Conservation (phyloP, 2,113 vertebrate species). For the Ptilorrhoa leucosticta region DNA sequence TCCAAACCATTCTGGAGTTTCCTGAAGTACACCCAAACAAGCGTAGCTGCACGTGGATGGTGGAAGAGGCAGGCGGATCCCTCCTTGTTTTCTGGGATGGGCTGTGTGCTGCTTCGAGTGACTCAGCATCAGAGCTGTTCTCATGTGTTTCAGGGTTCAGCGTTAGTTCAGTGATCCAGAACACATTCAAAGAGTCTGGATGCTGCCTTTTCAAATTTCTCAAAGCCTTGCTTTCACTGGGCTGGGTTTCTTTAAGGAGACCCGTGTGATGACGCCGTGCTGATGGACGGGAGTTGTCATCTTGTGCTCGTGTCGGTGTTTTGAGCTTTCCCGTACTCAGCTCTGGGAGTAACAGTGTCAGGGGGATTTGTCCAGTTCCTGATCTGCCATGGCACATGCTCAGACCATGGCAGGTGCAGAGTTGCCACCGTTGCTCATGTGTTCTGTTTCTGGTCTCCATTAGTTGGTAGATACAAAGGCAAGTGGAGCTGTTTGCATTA, state of each 20-base stretch:
- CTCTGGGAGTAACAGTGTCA: neutral
- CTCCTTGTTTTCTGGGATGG: neutral
- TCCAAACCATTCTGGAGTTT: neutral
- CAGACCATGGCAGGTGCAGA: neutral
- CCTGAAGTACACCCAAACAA: neutral
- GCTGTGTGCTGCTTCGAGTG: neutral
- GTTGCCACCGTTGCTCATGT: neutral
- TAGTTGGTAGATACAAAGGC: neutral
- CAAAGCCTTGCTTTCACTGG: neutral
- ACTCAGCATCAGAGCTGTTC: neutral
- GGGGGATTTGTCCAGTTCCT: neutral
- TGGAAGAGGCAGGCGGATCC: neutral
- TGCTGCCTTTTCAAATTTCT: neutral
- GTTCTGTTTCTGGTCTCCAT: neutral
- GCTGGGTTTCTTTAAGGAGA: neutral
- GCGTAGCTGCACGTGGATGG: rapidly evolving
- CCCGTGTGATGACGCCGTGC: rapidly evolving
- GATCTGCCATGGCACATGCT: neutral
- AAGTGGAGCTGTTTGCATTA: neutral
- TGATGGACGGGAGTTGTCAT: neutral
- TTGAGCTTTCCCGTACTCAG: neutral
- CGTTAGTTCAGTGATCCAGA: neutral
- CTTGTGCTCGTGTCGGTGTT: neutral
- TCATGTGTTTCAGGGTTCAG: neutral
- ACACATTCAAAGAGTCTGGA: neutral